phyloP scores from a whole-genome alignment of 2,797 vertebrate species.

The Chromis chromis region DNA sequence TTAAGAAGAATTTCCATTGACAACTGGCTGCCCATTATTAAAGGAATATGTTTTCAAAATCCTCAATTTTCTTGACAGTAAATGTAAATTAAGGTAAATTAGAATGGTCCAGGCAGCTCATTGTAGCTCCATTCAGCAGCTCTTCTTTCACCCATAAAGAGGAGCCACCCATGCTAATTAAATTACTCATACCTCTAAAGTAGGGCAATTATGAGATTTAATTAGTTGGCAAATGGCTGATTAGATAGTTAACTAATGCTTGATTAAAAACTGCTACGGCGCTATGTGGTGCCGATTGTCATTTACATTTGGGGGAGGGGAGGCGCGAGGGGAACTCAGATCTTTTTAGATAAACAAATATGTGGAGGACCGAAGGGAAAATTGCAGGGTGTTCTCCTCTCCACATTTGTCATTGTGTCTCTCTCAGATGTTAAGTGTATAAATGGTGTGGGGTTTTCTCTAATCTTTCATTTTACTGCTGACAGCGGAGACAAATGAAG shows the following conservation, averaged over 20 bases:
- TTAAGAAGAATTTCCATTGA: not conserved
- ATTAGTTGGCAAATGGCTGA: conserved; percentile 77
- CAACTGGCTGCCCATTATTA: not conserved
- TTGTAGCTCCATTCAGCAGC: conserved; percentile 27
- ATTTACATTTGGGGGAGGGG: conserved; percentile 27
- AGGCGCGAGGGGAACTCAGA: conserved; percentile 1
- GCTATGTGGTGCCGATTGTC: conserved; percentile 31
- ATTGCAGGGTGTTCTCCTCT: conserved; percentile 33
- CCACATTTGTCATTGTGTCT: conserved; percentile 49
- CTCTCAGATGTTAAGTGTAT: conserved; percentile 52
- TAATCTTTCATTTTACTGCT: conserved; percentile 71
- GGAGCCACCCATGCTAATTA: conserved; percentile 65
- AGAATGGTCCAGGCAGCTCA: conserved; percentile 29
- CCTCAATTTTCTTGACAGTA: conserved; percentile 39
- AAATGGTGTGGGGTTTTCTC: conserved; percentile 62
- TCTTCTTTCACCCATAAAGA: conserved; percentile 48
- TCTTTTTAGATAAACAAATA: conserved; percentile 32
- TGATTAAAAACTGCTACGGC: conserved; percentile 66
- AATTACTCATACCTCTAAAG: conserved; percentile 74
- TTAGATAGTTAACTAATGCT: conserved; percentile 72
- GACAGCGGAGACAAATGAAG: conserved; percentile 72
- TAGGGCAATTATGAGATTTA: conserved; percentile 79
- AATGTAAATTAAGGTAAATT: conserved; percentile 51
- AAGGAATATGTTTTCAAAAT: not conserved
- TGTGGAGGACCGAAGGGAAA: conserved; percentile 34